A percentile compares a stretch with the other conserved stretches of the same genome.
These are phyloP conservation scores for Parnassius apollo DNA, from an alignment of 2,888 invertebrate genomes.

Conservation along the genomic window DNA sequence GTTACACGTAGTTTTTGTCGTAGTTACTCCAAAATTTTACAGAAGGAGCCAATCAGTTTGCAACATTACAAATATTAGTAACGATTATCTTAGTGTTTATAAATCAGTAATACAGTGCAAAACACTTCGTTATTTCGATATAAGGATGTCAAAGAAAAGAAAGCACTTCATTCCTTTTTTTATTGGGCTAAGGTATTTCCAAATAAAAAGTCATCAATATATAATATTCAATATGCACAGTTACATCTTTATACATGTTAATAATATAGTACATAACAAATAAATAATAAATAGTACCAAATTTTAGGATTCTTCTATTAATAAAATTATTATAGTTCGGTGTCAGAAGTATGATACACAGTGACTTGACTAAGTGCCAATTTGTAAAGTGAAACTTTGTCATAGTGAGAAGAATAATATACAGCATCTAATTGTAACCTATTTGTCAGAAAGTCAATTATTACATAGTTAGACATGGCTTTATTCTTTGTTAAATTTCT, in stretches of 20 bases:
- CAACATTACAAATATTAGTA: too few relatives aligned
- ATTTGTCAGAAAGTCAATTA: conserved; percentile 48
- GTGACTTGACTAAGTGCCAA: conserved; percentile 73
- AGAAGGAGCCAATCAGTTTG: too few relatives aligned
- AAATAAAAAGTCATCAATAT: conserved; percentile 79
- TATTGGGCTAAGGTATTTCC: conserved; percentile 75
- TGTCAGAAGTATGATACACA: conserved; percentile 73
- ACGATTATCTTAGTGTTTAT: too few relatives aligned
- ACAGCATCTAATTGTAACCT: conserved; percentile 58
- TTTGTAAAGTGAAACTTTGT: conserved; percentile 53
- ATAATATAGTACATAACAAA: conserved; percentile 81
- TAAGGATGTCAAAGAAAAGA: conserved; percentile 28
- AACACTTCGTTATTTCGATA: too few relatives aligned
- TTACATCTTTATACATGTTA: conserved; percentile 80
- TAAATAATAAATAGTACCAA: conserved; percentile 80
- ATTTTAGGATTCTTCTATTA: conserved; percentile 72
- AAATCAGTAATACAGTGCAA: too few relatives aligned
- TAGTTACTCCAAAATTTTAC: too few relatives aligned
- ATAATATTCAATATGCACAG: conserved; percentile 80
- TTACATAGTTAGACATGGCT: conserved; percentile 61
- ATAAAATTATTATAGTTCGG: conserved; percentile 69
- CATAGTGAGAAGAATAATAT: conserved; percentile 56
- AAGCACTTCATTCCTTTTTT: conserved; percentile 52
- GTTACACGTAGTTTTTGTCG: too few relatives aligned
- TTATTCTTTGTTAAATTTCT: conserved; percentile 44